Percentiles rank a stretch among this genome's conserved stretches.
These are phyloP conservation scores for Eonycteris spelaea DNA, from an alignment of 2,113 vertebrate genomes.

Conservation along the genomic window DNA sequence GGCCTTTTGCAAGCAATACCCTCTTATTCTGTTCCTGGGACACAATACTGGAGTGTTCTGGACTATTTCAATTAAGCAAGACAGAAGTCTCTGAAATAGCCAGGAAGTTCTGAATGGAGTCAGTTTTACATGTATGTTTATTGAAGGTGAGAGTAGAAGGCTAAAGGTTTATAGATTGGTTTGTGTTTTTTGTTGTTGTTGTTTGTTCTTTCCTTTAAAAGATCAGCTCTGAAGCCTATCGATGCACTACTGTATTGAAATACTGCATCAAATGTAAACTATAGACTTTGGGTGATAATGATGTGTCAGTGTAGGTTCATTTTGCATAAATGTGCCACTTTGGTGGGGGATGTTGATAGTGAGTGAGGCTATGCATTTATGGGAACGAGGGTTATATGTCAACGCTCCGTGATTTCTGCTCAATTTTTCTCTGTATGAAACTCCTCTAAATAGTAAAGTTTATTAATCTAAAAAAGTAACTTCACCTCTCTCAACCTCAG, in stretches of 20 bases:
- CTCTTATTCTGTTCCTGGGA: background rate
- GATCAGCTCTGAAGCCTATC: background rate
- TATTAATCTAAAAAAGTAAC: background rate
- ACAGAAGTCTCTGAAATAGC: background rate
- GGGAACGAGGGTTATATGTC: fast-evolving
- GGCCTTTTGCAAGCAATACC: background rate
- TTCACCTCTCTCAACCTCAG: background rate
- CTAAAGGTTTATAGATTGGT: background rate
- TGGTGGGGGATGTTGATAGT: background rate
- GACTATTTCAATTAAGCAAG: background rate
- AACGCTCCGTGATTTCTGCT: background rate
- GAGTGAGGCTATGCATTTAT: background rate
- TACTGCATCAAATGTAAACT: background rate
- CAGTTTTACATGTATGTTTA: background rate
- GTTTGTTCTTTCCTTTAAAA: background rate
- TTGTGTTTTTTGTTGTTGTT: background rate
- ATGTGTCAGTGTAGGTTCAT: background rate
- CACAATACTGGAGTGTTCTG: background rate
- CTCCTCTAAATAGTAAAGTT: background rate
- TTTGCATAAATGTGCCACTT: background rate
- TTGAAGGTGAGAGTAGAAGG: background rate
- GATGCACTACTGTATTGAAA: background rate
- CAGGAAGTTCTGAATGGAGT: background rate
- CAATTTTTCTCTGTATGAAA: background rate
- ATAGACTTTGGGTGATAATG: background rate